Base-by-base conservation (phyloP, 2,797 vertebrate species). In the Valencia hispanica region DNA sequence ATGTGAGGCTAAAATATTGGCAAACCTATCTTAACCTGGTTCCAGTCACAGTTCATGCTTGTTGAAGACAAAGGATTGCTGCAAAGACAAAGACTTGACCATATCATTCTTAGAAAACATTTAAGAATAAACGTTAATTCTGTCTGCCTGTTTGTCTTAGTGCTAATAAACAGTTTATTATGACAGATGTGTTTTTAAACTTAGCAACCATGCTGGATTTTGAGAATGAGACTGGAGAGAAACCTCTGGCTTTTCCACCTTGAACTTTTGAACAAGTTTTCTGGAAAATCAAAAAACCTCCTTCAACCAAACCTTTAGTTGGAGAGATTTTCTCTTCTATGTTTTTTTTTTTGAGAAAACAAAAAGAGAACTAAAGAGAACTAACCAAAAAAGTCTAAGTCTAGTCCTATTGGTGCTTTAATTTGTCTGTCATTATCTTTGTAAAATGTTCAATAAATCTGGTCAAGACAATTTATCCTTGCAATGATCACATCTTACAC, bases 401-500 rank as follows among this genome's bases (percentile, higher is more conserved):
- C 5, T n/a, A 9, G 6, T 51, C 25, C 8, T 51, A 51, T 57
- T 27, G 10, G 25, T 68, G 25, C 39, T 43, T 68, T 45, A 15
- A 68, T 27, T 43, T 66, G 36, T 22, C 18, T 51, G 18, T 68
- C 65, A 45, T 12, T 68, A 43, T 43, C 17, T 68, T 68, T 68
- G 4, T 3, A 39, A 25, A 68, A 17, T 41, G 11, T 66, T 66
- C 25, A 22, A 41, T 41, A 43, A 41, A 14, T 18, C 63, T 41
- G 14, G 0, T 25, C 41, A 81, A 45, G 70, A 74, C 70, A 68
- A 45, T 80, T 85, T 79, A 79, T 74, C 84, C 75, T 88, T 79
- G 81, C 68, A 59, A 63, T 84, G 61, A 78, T 82, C 79, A 25
- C 55, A 61, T 81, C 73, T 36, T 55, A 47, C 55, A 47, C 70